Base-by-base conservation (phyloP, 2,888 invertebrate species). In the Ormyrus thymus region DNA sequence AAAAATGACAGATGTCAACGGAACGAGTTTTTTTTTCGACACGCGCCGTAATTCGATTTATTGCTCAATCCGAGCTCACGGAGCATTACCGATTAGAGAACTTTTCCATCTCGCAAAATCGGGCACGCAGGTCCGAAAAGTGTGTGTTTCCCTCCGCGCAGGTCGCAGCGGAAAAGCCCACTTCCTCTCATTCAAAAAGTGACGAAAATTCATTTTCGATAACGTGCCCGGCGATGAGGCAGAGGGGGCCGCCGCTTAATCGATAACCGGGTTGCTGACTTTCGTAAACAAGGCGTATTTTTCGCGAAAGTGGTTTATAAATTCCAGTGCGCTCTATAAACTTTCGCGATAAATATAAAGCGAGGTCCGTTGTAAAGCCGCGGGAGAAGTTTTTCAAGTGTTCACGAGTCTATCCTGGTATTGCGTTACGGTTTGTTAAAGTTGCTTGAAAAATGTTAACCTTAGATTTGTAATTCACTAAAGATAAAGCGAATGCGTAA, bases 41-140 rank as follows among this genome's bases (percentile, higher is more conserved):
- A 0, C 13, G 4, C 51, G 72, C 15, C 13, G 7, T 65, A 73
- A 73, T 65, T 46, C 58, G 65, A 74, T 66, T 74, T 66, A 74
- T 66, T 4, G 74, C 9, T n/a, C 71, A 13, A 7, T 13, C 9
- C 59, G 11, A 61, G 11, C n/a, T 56, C 7, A 48, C 43, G 0
- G 45, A 29, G 56, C 58, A 65, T 74, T 56, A 65, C 48, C 45
- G 74, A 66, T 66, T 66, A 51, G 15, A 50, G 10, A 48, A 29
- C 29, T 29, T 29, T 29, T 29, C 29, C 29, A 29, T 29, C 29
- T 29, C 29, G 1, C 29, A 4, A 29, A 29, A 29, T 29, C 29
- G 29, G 29, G 29, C 4, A 29, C 29, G 29, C 4, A 0, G 29
- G 29, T 29, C 29, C 29, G 29, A 29, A 29, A 29, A 29, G 4